These are phyloP conservation scores for Machimus rusticus DNA, from an alignment of 2,888 invertebrate genomes.

Conservation along the genomic window DNA sequence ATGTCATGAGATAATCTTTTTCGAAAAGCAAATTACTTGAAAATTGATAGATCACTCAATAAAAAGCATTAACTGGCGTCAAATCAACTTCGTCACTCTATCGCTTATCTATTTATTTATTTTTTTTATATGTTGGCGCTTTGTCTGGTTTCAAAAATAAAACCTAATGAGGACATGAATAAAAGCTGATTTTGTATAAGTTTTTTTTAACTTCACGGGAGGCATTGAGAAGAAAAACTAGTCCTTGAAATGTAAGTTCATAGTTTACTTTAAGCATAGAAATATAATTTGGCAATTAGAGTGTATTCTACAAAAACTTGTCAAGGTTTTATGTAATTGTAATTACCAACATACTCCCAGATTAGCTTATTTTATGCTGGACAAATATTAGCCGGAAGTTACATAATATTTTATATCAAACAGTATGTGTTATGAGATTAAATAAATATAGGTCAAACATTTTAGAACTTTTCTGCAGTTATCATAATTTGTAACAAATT, in stretches of 20 bases:
- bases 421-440: background rate
- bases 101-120: background rate
- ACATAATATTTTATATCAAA: background rate
- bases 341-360: background rate
- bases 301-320: background rate
- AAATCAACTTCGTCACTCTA: background rate
- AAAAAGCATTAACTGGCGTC: background rate
- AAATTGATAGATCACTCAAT: background rate
- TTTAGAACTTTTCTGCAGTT: no score
- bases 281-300: background rate
- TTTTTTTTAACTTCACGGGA: background rate
- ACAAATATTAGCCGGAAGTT: background rate
- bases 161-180: background rate
- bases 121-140: background rate
- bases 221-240: background rate
- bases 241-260: background rate
- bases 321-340: background rate
- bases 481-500: no score
- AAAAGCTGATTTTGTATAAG: background rate
- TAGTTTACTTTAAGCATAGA: background rate
- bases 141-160: background rate
- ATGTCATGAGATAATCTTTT: background rate
- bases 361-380: background rate
- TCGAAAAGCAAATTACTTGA: background rate
- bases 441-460: background rate